Evolutionary conservation across 2,888 invertebrate species (phyloP), one percentile per base, ranked within the genome.

Genomic region (Xestobium rufovillosum): DNA sequence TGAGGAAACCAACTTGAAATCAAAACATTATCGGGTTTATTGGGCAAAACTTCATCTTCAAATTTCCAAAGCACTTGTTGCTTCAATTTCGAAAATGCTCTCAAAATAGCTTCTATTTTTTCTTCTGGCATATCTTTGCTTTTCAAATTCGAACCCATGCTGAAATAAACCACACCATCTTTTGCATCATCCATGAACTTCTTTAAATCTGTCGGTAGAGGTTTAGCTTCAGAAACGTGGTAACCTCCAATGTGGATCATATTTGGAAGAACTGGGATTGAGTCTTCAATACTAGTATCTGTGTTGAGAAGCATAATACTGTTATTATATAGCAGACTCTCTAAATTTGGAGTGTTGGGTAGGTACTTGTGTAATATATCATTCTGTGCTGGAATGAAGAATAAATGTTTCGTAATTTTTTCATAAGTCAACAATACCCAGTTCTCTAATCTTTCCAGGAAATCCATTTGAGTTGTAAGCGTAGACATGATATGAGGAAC

Each of bases 231-330:
- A 8, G n/a, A 6, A 19, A 19, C n/a, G 23, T 19, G 23, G n/a
- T 8, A 19, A 19, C 23, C 23, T 6, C 6, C 23, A 19, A 73
- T 59, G 48, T 73, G 70, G 1, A 72, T 52, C 16, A 70, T 57
- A 49, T 70, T 70, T 0, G 73, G 72, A 2, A 70, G 59, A 23
- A 68, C 62, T 1, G 73, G 71, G 6, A 58, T 47, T 4, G 68
- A 66, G 45, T 70, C 69, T 43, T 61, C 64, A 17, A 70, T 26
- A 29, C 73, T 44, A 2, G 33, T 26, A 30, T 44, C 42, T 2
- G 43, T 39, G 19, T 51, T 51, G 13, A 51, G 12, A 3, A 52
- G 23, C 4, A 49, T 38, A 26, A 52, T 28, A 1, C 50, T 47
- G 2, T 42, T 34, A 14, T 50, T 49, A 12, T 38, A 39, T 6